Base-by-base conservation (phyloP, 2,797 vertebrate genomes). In the Hyperoplus lanceolatus region DNA sequence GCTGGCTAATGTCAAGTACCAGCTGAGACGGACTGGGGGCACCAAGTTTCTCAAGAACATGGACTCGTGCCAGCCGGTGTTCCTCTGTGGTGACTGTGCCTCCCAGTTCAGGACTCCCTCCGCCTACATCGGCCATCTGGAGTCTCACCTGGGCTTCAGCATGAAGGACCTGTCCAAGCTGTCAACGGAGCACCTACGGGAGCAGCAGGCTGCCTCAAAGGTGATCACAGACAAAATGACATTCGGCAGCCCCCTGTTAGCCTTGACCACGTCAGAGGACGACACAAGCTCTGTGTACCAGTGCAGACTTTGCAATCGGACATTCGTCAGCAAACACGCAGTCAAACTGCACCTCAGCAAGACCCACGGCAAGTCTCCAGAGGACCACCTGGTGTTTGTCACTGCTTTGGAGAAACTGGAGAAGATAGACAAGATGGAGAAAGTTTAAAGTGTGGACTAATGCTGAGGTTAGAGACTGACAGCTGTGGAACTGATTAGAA, bases 301-400 rank as follows among this genome's bases (percentile, higher is more conserved):
- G 89, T 99, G 98, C 95, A 99, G 97, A 96, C 97, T 99, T 93
- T 99, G 98, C 95, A 99, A 98, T 96, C 97, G 98, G 95, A 99
- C 98, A 94, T 99, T 99, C 94, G 98, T 98, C 93, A 99, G 98
- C 96, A 99, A 99, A 92, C 98, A 99, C 84, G 98, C 98, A 89
- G 98, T 99, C 93, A 99, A 99, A 95, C 97, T 99, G 96, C 98
- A 99, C 96, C 97, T 99, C 94, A 99, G 98, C 92, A 99, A 99
- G 96, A 99, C 98, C 88, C 98, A 99, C 46, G 97, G 98, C 94
- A 99, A 99, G 95, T 99, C 98, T 94, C 98, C 98, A 16, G 98
- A 99, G 96, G 98, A 99, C 96, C 98, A 99, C 95, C 96, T 99
- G 95, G 97, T 99, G 95, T 99, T 98, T 90, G 98, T 99, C 95